Percentiles rank a stretch among this genome's conserved stretches.
Conservation (phyloP, 2,797 vertebrate genomes). For the Luscinia luscinia region DNA sequence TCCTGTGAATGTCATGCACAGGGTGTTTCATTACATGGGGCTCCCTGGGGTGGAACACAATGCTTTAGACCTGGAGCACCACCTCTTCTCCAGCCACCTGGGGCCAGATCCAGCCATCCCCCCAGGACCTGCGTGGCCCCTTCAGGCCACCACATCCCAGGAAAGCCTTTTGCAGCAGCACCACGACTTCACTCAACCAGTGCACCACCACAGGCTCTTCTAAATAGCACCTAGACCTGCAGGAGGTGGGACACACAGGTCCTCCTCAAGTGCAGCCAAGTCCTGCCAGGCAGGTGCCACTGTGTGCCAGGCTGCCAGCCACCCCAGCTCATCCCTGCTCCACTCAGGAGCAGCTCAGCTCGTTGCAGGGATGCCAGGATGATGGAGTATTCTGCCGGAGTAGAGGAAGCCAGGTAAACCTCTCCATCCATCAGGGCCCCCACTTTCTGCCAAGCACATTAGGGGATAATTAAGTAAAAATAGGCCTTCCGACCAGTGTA, state of each 20-base stretch:
- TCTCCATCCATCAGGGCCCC: slow-evolving; percentile 63
- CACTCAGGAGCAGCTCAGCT: not conserved
- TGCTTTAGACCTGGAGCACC: not conserved
- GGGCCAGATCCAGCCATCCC: not conserved
- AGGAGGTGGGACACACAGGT: not conserved
- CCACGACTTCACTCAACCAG: rapidly evolving
- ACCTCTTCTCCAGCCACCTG: not conserved
- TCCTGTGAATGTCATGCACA: rapidly evolving
- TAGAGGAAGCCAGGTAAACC: slow-evolving; percentile 63
- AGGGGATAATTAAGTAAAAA: slow-evolving; percentile 85
- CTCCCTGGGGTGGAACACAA: not conserved
- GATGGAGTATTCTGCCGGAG: not conserved
- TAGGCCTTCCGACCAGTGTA: slow-evolving; percentile 81
- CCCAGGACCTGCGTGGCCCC: rapidly evolving
- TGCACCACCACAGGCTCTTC: not conserved
- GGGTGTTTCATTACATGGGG: rapidly evolving
- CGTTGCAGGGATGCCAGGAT: not conserved
- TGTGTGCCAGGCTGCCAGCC: not conserved
- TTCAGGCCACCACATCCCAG: not conserved
- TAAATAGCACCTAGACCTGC: not conserved
- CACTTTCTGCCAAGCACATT: slow-evolving; percentile 75
- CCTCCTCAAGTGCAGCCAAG: rapidly evolving
- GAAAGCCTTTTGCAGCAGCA: not conserved
- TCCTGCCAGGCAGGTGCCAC: not conserved
- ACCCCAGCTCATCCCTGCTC: not conserved